Base-by-base conservation (phyloP, 2,797 vertebrate genomes). In the Hipposideros larvatus region DNA sequence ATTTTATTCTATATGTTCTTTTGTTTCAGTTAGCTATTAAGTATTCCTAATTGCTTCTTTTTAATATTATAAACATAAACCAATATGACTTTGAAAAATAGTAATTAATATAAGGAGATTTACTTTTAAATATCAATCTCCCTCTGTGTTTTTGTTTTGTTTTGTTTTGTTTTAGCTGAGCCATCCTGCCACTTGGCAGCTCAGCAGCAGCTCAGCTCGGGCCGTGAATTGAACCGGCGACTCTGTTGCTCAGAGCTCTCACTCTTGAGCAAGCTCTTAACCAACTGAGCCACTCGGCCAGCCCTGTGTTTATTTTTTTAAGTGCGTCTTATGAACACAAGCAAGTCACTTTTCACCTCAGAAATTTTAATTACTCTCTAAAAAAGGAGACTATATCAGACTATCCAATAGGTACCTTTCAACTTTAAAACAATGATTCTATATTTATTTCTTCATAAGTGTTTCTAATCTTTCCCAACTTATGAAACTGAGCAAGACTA, bases 401-500 rank as follows among this genome's bases (percentile, higher is more conserved):
- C 11, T 90, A 57, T 13, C 19, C 21, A 90, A 57, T 11, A 57
- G 0, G 2, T 46, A 46, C 7, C 9, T 87, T 91, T 26, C 15
- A 34, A 41, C 14, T 46, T 7, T 70, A 41, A 84, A 87, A 46
- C 34, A 13, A 73, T 61, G 34, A 7, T 83, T 48, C 18, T 59
- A 1, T n/a, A 5, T 31, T 87, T 65, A 21, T 57, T 63, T 82
- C 73, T 74, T 66, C 24, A 15, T 48, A 24, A 91, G 1, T 53
- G 75, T 57, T 93, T 53, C 22, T 31, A 0, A 10, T 84, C 2
- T 78, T 92, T 89, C 31, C 18, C 13, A 51, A 63, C 0, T 82
- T 90, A 41, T 96, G 26, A 95, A 93, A 48, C 19, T 83, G 80
- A 91, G 31, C 18, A 80, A 90, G 28, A 66, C 18, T n/a, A 89